Evolutionary conservation across 92 coral and sea anemone genomes (phyloP).

Genomic region (Porites rus): DNA sequence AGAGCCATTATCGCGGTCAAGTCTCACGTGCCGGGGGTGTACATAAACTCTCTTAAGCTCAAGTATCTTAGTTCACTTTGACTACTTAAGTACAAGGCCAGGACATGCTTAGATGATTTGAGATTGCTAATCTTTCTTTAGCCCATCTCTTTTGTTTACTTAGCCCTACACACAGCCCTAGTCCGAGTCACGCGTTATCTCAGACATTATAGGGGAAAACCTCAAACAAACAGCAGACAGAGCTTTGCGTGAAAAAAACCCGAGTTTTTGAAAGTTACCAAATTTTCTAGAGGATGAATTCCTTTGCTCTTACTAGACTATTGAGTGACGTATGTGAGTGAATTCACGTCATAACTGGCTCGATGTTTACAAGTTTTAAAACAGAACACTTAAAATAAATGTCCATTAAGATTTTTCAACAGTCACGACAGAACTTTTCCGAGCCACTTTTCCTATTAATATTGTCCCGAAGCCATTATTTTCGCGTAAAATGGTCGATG

Average conservation of each 20-base stretch:
- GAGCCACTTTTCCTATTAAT: background rate
- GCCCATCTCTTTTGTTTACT: background rate
- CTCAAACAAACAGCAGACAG: background rate
- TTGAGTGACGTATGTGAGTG: too few relatives aligned
- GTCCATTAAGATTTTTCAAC: background rate
- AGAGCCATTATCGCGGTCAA: background rate
- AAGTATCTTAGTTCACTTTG: conserved; percentile 6
- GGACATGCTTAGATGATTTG: conserved; percentile 14
- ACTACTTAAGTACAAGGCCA: background rate
- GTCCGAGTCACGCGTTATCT: background rate
- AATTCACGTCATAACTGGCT: conserved; percentile 32
- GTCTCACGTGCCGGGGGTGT: background rate
- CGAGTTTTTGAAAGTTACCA: background rate
- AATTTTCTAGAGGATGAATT: background rate
- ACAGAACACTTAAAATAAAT: conserved; percentile 26
- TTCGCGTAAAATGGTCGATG: background rate
- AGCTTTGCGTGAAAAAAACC: background rate
- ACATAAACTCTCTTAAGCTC: background rate
- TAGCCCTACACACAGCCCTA: background rate
- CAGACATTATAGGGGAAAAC: background rate
- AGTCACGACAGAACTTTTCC: background rate
- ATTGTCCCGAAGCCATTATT: background rate
- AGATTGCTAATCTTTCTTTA: background rate
- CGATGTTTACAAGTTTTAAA: background rate
- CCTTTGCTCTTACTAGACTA: background rate